Percentiles rank a stretch among this genome's conserved stretches.
These are phyloP conservation scores for Danio rerio DNA, from an alignment of 2,113 vertebrate species.

Conservation along the genomic window DNA sequence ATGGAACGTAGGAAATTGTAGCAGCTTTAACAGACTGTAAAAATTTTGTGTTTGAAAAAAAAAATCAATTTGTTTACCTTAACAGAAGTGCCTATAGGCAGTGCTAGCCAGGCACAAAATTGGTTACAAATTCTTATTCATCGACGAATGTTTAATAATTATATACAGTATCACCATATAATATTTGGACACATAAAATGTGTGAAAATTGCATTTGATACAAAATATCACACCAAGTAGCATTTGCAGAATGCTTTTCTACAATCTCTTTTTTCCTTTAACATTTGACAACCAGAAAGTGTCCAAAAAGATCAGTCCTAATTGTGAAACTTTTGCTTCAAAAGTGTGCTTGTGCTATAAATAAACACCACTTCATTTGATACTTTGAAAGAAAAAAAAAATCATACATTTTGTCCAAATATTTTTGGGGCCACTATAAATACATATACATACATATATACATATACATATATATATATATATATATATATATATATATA, in stretches of 20 bases:
- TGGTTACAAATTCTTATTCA: slow-evolving; percentile 30
- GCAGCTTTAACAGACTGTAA: background rate
- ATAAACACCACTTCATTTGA: background rate
- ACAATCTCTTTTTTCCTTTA: background rate
- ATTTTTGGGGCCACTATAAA: background rate
- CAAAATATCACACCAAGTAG: slow-evolving; percentile 13
- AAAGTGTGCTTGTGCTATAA: slow-evolving; percentile 16
- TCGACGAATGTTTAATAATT: background rate
- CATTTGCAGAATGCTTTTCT: background rate
- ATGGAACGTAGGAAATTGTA: background rate
- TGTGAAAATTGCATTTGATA: background rate
- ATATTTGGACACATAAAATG: slow-evolving; percentile 19
- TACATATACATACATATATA: no score
- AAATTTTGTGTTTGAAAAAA: background rate
- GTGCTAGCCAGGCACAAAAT: slow-evolving; percentile 7
- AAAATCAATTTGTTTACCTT: background rate
- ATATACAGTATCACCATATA: background rate
- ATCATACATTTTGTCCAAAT: slow-evolving; percentile 7
- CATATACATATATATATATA: no score
- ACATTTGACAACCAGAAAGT: slow-evolving; percentile 25
- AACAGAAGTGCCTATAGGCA: background rate
- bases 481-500: no score
- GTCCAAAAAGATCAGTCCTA: background rate
- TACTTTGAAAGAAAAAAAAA: background rate
- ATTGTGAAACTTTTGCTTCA: background rate